Evolutionary conservation across 92 coral and sea anemone species (phyloP).

Genomic region (Anthopleura xanthogrammica): DNA sequence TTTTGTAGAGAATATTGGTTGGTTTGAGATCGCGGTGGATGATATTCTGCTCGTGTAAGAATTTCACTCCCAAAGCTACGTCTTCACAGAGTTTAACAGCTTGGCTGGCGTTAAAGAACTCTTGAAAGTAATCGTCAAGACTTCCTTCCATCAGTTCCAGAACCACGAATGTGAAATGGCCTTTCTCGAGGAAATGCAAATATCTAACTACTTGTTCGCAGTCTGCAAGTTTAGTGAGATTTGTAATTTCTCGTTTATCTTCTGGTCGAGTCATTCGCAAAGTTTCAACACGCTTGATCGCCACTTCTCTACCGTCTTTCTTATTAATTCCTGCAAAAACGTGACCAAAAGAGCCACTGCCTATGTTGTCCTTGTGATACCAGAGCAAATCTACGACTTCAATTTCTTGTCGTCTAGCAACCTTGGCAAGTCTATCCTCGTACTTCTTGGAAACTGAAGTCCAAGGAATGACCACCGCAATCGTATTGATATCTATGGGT

Average conservation of each 20-base stretch:
- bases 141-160: too few species aligned
- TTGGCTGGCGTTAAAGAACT: too few species aligned
- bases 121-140: too few species aligned
- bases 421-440: slow-evolving; percentile 11
- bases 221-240: slow-evolving; percentile 11
- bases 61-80: too few species aligned
- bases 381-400: slow-evolving; percentile 12
- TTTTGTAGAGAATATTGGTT: too few species aligned
- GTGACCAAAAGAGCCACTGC: slow-evolving; percentile 33
- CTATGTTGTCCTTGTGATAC: slow-evolving; percentile 28
- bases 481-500: neutral
- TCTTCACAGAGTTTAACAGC: too few species aligned
- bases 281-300: slow-evolving; percentile 47
- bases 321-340: slow-evolving; percentile 43
- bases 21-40: too few species aligned
- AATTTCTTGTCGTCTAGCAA: slow-evolving; percentile 11
- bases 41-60: too few species aligned
- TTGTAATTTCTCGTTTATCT: slow-evolving; percentile 7
- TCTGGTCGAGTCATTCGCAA: slow-evolving; percentile 2
- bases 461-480: slow-evolving; percentile 23
- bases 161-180: too few species aligned
- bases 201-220: too few species aligned
- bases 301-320: slow-evolving; percentile 56
- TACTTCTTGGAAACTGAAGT: slow-evolving; percentile 8
- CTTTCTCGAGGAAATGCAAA: too few species aligned